Evolutionary conservation across 2,113 vertebrate species (phyloP).

Genomic region (Sinocyclocheilus rhinocerous): DNA sequence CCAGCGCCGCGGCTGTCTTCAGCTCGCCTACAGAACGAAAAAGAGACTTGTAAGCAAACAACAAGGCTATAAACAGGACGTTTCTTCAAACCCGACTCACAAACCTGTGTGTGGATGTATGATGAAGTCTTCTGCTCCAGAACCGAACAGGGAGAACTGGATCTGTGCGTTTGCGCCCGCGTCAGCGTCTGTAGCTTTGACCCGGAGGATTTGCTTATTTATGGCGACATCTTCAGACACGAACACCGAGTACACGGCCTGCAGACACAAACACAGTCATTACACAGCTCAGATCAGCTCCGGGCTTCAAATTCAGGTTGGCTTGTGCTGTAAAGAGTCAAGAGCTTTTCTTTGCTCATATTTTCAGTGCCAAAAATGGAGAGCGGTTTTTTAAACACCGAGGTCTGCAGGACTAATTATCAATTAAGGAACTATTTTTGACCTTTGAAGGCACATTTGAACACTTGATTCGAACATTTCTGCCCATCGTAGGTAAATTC

Average conservation of each 20-base stretch:
- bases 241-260: slow-evolving; percentile 83
- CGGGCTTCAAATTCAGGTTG: too few species aligned
- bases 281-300: not conserved
- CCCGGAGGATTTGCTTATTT: slow-evolving; percentile 85
- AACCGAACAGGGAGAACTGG: slow-evolving; percentile 86
- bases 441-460: not conserved
- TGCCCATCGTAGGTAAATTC: not conserved
- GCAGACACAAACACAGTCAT: slow-evolving; percentile 49
- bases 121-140: slow-evolving; percentile 86
- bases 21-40: slow-evolving; percentile 80
- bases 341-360: too few species aligned
- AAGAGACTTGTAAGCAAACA: slow-evolving; percentile 40
- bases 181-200: slow-evolving; percentile 87
- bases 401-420: too few species aligned
- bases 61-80: not conserved
- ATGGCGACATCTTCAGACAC: slow-evolving; percentile 87
- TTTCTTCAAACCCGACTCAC: not conserved
- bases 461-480: not conserved
- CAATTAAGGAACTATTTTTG: not conserved
- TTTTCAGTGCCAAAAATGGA: too few species aligned
- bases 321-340: too few species aligned
- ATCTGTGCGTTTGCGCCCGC: slow-evolving; percentile 86
- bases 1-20: slow-evolving; percentile 82
- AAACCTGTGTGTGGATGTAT: slow-evolving; percentile 87
- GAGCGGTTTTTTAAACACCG: too few species aligned